These are phyloP conservation scores for Caenorhabditis japonica DNA, from an alignment of 2,888 invertebrate species.

Conservation along the genomic window DNA sequence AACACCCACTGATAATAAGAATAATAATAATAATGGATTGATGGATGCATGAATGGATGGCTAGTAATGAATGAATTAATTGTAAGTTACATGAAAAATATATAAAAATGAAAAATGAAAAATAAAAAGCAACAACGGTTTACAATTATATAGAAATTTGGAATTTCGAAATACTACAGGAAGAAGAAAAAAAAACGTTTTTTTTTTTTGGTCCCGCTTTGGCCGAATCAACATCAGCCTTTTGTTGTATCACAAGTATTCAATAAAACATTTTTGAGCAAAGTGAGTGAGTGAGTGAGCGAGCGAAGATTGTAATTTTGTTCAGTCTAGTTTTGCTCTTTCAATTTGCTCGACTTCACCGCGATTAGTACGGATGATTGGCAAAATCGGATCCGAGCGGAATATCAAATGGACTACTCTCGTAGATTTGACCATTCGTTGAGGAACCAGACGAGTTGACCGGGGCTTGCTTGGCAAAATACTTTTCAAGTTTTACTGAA, in stretches of 20 bases:
- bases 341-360: too few species aligned
- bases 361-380: constrained; percentile 44
- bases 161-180: constrained; percentile 23
- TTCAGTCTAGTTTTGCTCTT: too few species aligned
- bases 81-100: not conserved
- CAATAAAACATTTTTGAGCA: constrained; percentile 22
- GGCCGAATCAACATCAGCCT: constrained; percentile 3
- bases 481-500: constrained; percentile 77
- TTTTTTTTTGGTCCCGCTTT: constrained; percentile 8
- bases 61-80: not conserved
- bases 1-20: not conserved
- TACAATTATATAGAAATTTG: constrained; percentile 23
- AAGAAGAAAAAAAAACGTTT: constrained; percentile 5
- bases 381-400: constrained; percentile 44
- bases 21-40: too few species aligned
- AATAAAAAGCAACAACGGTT: constrained; percentile 45
- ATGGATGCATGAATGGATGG: too few species aligned
- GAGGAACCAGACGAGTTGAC: constrained; percentile 12
- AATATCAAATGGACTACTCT: constrained; percentile 36
- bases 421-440: constrained; percentile 23
- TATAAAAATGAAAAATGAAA: not conserved
- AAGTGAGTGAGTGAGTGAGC: constrained; percentile 5
- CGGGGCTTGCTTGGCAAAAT: constrained; percentile 73
- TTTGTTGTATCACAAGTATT: constrained; percentile 20
- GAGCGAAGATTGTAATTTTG: not conserved